These are phyloP conservation scores for Megalonaias nervosa DNA, from an alignment of 1,140 invertebrate species.

Conservation along the genomic window DNA sequence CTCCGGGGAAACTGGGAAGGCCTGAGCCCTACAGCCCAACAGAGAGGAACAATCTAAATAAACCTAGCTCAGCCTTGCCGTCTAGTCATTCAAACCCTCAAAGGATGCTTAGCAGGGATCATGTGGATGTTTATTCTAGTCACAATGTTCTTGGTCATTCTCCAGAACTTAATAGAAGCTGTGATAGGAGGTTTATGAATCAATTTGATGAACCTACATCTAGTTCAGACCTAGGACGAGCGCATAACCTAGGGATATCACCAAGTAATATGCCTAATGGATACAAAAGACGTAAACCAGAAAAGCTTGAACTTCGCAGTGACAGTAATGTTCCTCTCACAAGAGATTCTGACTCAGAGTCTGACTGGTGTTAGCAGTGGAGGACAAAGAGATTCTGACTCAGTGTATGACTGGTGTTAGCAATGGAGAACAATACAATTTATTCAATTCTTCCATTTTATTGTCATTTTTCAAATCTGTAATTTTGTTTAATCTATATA, in stretches of 20 bases:
- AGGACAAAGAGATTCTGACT: constrained; percentile 54
- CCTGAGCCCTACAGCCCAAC: constrained; percentile 67
- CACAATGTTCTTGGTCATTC: constrained; percentile 10
- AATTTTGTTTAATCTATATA: background rate
- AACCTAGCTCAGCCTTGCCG: constrained; percentile 45
- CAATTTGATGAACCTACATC: constrained; percentile 17
- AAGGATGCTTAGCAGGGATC: constrained; percentile 6
- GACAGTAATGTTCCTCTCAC: constrained; percentile 62
- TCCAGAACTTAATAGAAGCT: constrained; percentile 11
- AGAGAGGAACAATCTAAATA: constrained; percentile 66
- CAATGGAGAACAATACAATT: too few relatives aligned
- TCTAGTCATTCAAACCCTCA: constrained; percentile 14
- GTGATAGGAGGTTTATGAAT: constrained; percentile 13
- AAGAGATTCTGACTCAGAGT: constrained; percentile 61
- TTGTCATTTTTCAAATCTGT: too few relatives aligned
- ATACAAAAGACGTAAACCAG: constrained; percentile 61
- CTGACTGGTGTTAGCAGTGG: constrained; percentile 58
- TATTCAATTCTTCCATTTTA: too few relatives aligned
- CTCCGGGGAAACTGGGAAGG: constrained; percentile 58
- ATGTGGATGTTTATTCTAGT: constrained; percentile 15
- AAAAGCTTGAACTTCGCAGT: constrained; percentile 63
- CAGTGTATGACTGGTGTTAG: constrained; percentile 58
- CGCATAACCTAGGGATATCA: constrained; percentile 12
- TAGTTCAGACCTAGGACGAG: constrained; percentile 24
- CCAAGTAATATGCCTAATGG: constrained; percentile 56